phyloP scores from a whole-genome alignment of 2,113 vertebrate genomes.

The Hemicordylus capensis region DNA sequence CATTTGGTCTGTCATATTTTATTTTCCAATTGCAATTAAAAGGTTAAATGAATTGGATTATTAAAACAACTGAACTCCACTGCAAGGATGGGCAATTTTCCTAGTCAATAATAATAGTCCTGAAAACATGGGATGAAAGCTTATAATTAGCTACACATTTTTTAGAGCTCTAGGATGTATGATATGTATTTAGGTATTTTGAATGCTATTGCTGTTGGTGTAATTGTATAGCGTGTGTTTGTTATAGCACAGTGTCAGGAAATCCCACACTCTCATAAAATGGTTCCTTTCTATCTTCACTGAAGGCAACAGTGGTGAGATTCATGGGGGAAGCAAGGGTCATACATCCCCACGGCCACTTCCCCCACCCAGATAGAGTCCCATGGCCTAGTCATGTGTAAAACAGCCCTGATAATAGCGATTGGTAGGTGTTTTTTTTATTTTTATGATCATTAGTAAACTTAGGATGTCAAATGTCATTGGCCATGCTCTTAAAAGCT shows the following conservation, averaged over 20 bases:
- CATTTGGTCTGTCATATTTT: background rate
- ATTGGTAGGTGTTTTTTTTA: background rate
- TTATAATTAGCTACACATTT: background rate
- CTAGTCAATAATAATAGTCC: background rate
- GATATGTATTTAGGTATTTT: background rate
- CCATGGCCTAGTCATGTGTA: background rate
- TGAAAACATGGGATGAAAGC: background rate
- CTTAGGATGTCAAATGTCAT: background rate
- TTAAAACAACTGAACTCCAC: background rate
- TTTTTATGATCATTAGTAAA: background rate
- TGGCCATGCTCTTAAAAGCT: background rate
- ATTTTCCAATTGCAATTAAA: conserved; percentile 18
- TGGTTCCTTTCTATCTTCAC: background rate
- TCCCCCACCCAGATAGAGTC: background rate
- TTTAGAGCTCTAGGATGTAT: background rate
- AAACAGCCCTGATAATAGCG: background rate
- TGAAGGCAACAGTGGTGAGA: background rate
- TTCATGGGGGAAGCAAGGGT: background rate
- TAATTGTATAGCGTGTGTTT: too few species aligned
- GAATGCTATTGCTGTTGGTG: too few species aligned
- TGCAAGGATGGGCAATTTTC: background rate
- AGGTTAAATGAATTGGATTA: conserved; percentile 1
- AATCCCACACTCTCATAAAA: background rate
- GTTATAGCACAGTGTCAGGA: background rate
- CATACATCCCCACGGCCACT: background rate